Percentiles rank a stretch among this genome's conserved stretches.
These are phyloP conservation scores for Thecocarcelia acutangulata DNA, from an alignment of 2,888 invertebrate genomes.

Conservation along the genomic window DNA sequence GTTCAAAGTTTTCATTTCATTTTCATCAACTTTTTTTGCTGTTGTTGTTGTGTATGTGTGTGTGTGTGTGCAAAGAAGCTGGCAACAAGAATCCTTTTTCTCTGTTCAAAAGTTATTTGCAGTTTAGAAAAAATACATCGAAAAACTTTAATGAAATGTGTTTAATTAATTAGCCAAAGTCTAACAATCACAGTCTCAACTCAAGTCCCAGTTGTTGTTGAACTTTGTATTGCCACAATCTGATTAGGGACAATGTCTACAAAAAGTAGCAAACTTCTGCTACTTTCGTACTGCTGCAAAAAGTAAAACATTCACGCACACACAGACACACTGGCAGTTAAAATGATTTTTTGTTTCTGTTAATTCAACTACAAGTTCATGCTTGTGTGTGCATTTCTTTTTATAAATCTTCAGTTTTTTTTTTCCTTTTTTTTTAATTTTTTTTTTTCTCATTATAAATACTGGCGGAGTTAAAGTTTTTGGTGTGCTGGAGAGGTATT, in stretches of 20 bases:
- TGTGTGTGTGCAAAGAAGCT: too few relatives aligned
- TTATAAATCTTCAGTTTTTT: too few relatives aligned
- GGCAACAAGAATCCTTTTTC: slow-evolving; percentile 1
- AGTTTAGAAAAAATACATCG: slow-evolving; percentile 13
- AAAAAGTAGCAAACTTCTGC: slow-evolving; percentile 17
- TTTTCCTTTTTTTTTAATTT: too few relatives aligned
- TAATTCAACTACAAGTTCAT: too few relatives aligned
- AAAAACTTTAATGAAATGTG: slow-evolving; percentile 66
- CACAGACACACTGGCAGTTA: too few relatives aligned
- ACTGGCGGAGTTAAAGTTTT: too few relatives aligned
- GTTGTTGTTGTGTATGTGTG: neutral
- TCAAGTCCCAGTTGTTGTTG: slow-evolving; percentile 62
- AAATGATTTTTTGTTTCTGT: too few relatives aligned
- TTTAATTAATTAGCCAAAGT: slow-evolving; percentile 72
- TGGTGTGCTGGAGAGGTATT: too few relatives aligned
- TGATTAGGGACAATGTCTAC: slow-evolving; percentile 64
- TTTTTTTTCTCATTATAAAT: too few relatives aligned
- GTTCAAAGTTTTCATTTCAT: slow-evolving; percentile 49
- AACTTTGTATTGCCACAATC: slow-evolving; percentile 66
- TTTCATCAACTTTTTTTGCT: slow-evolving; percentile 26
- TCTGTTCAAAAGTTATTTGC: neutral
- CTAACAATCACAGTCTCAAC: slow-evolving; percentile 56
- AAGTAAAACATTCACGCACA: neutral
- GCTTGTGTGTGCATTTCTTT: too few relatives aligned
- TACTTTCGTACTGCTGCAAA: neutral